Conservation (phyloP, 2,797 vertebrate genomes). For the Naso thynnoides region DNA sequence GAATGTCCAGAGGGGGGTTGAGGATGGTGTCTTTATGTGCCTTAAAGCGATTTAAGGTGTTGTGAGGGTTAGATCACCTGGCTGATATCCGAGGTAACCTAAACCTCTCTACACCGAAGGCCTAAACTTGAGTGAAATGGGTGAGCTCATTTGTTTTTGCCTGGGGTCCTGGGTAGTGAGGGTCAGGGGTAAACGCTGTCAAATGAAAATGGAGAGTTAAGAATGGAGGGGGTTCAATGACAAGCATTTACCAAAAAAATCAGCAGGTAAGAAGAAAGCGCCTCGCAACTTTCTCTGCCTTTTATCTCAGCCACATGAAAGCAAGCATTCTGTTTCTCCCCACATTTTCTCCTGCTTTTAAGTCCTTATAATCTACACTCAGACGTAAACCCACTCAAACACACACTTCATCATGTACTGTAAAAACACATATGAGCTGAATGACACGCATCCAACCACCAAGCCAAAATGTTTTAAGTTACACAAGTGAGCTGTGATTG, state of each 20-base stretch:
- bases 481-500: slow-evolving; percentile 56
- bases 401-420: slow-evolving; percentile 43
- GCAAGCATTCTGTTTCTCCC: not conserved
- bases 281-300: slow-evolving; percentile 23
- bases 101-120: slow-evolving; percentile 19
- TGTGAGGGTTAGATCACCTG: slow-evolving; percentile 29
- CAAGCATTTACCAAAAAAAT: slow-evolving; percentile 37
- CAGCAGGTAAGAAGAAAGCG: slow-evolving; percentile 58
- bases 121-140: slow-evolving; percentile 14
- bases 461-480: slow-evolving; percentile 44
- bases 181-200: slow-evolving; percentile 56
- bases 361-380: slow-evolving; percentile 40
- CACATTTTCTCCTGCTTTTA: slow-evolving; percentile 10
- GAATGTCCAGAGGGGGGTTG: not conserved
- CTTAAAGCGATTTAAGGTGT: slow-evolving; percentile 27
- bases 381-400: slow-evolving; percentile 51
- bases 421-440: slow-evolving; percentile 53
- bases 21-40: not conserved
- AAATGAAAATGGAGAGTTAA: slow-evolving; percentile 46
- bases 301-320: slow-evolving; percentile 40
- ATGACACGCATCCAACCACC: slow-evolving; percentile 29
- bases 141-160: slow-evolving; percentile 72
- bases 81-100: slow-evolving; percentile 50
- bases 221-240: slow-evolving; percentile 11
- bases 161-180: slow-evolving; percentile 34